Base-by-base conservation (phyloP, 1,140 invertebrate genomes). In the roundworm (Caenorhabditis elegans) region DNA sequence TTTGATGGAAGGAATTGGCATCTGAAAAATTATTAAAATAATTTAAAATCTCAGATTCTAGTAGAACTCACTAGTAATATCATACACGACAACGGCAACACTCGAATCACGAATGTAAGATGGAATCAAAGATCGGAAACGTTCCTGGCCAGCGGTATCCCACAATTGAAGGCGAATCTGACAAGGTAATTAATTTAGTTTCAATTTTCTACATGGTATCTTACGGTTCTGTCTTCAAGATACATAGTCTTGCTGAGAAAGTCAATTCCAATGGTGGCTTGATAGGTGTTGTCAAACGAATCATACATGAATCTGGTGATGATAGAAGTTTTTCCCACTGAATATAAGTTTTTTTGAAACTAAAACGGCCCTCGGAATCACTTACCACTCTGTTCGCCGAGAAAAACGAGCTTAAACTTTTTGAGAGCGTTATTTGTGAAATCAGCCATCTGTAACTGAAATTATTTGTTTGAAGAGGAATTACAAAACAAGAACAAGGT, bases 221-320 rank as follows among this genome's bases (percentile, higher is more conserved):
- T 92, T 90, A 93, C 96, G 83, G 97, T 99, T 92, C 96, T 94
- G 91, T 99, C 97, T 92, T 99, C 97, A 97, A 99, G 92, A 92
- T 99, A 99, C 97, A 99, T 99, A 47, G 98, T 99, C 92, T 99
- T 99, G 83, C 96, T 98, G 89, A 99, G 93, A 92, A 99, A 99
- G 92, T 99, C 98, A 91, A 99, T 99, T 86, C 97, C 98, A 92
- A 99, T 99, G 85, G 97, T 99, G 83, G 97, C 97, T 94, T 99
- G 97, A 92, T 99, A 99, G 87, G 97, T 99, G 92, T 98, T 99
- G 92, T 99, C 97, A 92, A 99, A 99, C 91, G 96, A 98, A 92
- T 99, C 97, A 91, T 99, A 99, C 97, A 99, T 99, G 92, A 99
- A 99, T 90, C 97, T 93, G 89, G 97, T 99, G 89, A 99, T 99